These are phyloP conservation scores for Eubasilissa splendida DNA, from an alignment of 2,888 invertebrate species.

Conservation along the genomic window DNA sequence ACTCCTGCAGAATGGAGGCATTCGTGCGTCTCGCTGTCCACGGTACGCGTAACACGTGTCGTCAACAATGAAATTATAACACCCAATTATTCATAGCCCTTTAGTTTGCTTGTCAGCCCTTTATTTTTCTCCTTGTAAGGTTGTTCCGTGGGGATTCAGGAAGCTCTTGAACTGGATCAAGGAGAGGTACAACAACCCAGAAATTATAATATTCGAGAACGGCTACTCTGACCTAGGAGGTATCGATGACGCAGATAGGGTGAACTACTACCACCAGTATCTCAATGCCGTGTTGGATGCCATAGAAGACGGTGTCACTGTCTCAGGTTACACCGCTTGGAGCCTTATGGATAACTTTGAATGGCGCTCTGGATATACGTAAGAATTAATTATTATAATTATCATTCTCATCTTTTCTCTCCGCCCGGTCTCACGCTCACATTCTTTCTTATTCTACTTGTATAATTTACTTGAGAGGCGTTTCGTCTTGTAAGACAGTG, in stretches of 20 bases:
- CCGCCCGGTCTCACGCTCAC: not conserved
- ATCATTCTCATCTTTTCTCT: not conserved
- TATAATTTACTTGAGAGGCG: not conserved
- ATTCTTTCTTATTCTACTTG: not conserved
- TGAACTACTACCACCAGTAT: conserved; percentile 69
- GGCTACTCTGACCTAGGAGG: conserved; percentile 63
- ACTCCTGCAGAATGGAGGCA: too few relatives aligned
- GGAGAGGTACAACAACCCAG: conserved; percentile 71
- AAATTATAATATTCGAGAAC: conserved; percentile 67
- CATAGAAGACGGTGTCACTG: conserved; percentile 60
- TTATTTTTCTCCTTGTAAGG: conserved; percentile 13
- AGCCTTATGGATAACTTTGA: conserved; percentile 64
- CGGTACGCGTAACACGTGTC: too few relatives aligned
- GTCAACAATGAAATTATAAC: too few relatives aligned
- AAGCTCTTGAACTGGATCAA: conserved; percentile 73
- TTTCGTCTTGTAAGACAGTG: too few relatives aligned
- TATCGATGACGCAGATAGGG: conserved; percentile 68
- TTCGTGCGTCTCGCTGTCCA: too few relatives aligned
- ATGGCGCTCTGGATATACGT: conserved; percentile 75
- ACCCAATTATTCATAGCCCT: too few relatives aligned
- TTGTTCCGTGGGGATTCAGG: conserved; percentile 70
- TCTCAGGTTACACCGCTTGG: conserved; percentile 74
- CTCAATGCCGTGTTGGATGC: conserved; percentile 59
- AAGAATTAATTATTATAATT: conserved; percentile 29
- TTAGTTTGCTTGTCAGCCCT: too few relatives aligned